These are phyloP conservation scores for Drosophila sulfurigaster DNA, from an alignment of 1,140 invertebrate genomes.

Conservation along the genomic window DNA sequence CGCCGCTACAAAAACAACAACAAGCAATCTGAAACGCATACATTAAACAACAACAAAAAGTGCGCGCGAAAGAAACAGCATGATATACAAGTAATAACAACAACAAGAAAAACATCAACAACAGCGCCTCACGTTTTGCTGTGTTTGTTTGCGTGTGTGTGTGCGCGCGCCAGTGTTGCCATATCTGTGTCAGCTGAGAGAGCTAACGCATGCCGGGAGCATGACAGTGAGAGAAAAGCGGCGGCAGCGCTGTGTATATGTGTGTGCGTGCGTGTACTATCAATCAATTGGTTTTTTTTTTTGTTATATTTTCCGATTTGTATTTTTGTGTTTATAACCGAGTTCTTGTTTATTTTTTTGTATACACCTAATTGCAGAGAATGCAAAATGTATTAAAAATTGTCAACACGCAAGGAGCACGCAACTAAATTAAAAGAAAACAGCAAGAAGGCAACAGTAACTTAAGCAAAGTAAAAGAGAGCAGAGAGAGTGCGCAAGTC, in stretches of 20 bases:
- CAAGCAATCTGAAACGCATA: constrained; percentile 15
- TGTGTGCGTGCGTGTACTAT: constrained; percentile 4
- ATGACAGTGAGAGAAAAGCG: constrained; percentile 11
- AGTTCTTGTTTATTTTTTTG: constrained; percentile 27
- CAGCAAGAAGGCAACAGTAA: constrained; percentile 5
- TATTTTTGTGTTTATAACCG: constrained; percentile 13
- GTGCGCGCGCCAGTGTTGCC: constrained; percentile 58
- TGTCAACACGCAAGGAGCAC: constrained; percentile 4
- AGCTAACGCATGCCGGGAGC: constrained; percentile 31
- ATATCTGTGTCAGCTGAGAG: constrained; percentile 56
- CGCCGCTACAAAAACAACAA: constrained; percentile 16
- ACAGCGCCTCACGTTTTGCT: constrained; percentile 53
- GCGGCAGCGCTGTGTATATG: not conserved
- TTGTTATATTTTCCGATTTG: constrained; percentile 8
- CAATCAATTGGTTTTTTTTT: constrained; percentile 24
- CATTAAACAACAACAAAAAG: constrained; percentile 37
- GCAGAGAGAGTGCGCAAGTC: constrained; percentile 2
- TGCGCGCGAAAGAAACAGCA: constrained; percentile 59
- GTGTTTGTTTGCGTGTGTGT: constrained; percentile 32
- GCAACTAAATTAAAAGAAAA: constrained; percentile 24
- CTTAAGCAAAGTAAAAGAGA: not conserved
- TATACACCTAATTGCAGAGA: constrained; percentile 21
- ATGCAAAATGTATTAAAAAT: constrained; percentile 44
- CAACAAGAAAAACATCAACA: constrained; percentile 44
- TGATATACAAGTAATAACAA: constrained; percentile 35